Base-by-base conservation (phyloP, 2,888 invertebrate species). In the Netelia virgata region DNA sequence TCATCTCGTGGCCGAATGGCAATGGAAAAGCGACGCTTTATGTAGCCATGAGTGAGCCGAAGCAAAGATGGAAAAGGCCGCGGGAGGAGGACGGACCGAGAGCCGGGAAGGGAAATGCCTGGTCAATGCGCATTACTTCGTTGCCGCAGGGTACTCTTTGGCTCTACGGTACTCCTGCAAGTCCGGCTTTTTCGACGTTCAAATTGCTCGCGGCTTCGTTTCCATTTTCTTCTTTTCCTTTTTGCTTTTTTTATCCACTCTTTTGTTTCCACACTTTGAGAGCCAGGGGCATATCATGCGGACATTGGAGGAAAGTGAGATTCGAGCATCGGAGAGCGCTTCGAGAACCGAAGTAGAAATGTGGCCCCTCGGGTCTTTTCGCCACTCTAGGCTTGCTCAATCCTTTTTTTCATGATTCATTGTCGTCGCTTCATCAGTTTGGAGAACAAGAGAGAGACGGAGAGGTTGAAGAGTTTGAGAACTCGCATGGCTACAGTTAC, bases 101-200 rank as follows among this genome's bases (percentile, higher is more conserved):
- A 57, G 16, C 47, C 47, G 14, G 3, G 64, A 55, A 41, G 70
- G 72, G 66, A 79, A 66, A 78, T 78, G 81, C 73, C 69, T 84
- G 81, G 84, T 84, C 84, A 84, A 82, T 82, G 82, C 82, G 82
- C 84, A 84, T 84, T 84, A 84, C 84, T 78, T 79, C 66, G 61
- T 78, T 79, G 84, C 84, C 84, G 61, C 41, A 53, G 84, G 84
- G 72, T 78, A 82, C 78, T 82, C 78, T 77, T 82, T 79, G 70
- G 64, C 64, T 18, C 72, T 23, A 41, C 64, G 9, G 16, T 61
- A 70, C 70, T 66, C 70, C 64, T 75, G 66, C 78, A 61, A 77
- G 72, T 79, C 64, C 55, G 68, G 66, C 77, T 82, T 72, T 68
- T 47, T 59, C 47, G 16, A 66, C 66, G 72, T 41, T 64, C 69